Conservation (phyloP, 2,888 invertebrate species). For the Callyntrura sp. region DNA sequence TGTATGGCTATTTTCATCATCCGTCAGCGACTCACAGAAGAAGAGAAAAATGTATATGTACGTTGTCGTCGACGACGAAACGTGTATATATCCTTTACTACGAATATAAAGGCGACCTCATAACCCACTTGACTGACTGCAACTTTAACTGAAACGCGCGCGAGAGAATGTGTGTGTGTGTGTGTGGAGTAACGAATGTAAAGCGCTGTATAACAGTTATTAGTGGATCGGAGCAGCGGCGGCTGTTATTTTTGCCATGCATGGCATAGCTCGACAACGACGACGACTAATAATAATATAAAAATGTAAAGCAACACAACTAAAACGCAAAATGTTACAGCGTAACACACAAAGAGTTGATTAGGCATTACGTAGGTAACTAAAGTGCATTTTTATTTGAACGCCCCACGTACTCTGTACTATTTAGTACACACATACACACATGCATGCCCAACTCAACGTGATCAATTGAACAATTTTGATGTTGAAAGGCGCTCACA, state of each 20-base stretch:
- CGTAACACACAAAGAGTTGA: too few relatives aligned
- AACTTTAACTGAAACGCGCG: too few relatives aligned
- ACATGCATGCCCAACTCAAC: neutral
- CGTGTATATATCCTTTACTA: neutral
- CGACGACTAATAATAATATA: neutral
- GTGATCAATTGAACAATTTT: neutral
- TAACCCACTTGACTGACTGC: slow-evolving; percentile 82
- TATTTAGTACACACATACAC: too few relatives aligned
- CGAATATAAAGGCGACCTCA: slow-evolving; percentile 81
- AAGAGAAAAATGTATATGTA: neutral
- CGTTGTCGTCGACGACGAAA: too few relatives aligned
- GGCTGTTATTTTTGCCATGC: neutral
- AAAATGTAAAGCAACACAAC: too few relatives aligned
- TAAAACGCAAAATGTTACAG: too few relatives aligned
- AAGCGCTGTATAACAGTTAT: neutral
- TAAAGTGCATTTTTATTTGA: neutral
- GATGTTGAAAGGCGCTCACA: slow-evolving; percentile 53
- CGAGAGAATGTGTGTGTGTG: neutral
- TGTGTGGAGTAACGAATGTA: neutral
- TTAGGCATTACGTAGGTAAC: neutral
- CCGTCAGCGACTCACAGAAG: neutral
- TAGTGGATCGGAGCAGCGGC: neutral
- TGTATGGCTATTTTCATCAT: slow-evolving; percentile 40
- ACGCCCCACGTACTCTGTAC: neutral
- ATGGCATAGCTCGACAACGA: neutral